phyloP scores from a whole-genome alignment of 2,113 vertebrate genomes.

The Pelusios castaneus region DNA sequence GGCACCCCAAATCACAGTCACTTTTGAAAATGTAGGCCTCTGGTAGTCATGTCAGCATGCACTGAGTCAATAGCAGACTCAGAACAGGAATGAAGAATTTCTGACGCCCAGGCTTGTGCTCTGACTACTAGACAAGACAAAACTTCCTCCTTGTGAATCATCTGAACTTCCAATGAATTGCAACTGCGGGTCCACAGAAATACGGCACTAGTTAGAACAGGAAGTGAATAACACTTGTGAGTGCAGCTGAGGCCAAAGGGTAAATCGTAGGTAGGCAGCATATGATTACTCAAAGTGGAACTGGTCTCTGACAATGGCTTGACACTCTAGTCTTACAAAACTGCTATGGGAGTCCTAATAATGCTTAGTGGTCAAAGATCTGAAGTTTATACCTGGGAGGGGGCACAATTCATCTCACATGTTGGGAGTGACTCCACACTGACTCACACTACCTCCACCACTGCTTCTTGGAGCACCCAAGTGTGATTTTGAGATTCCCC shows the following conservation, averaged over 20 bases:
- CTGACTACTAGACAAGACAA: background rate
- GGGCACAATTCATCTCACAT: background rate
- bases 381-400: background rate
- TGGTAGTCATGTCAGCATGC: background rate
- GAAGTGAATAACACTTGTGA: background rate
- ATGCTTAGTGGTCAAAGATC: background rate
- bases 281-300: background rate
- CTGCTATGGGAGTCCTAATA: background rate
- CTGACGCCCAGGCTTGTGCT: background rate
- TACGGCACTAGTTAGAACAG: background rate
- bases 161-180: background rate
- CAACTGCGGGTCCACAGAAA: background rate
- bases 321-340: background rate
- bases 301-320: background rate
- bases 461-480: background rate
- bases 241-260: background rate
- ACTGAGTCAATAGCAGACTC: background rate
- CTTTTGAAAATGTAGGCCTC: background rate
- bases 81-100: background rate
- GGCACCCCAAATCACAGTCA: background rate
- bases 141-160: background rate
- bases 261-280: background rate
- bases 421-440: background rate
- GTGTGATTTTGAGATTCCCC: background rate
- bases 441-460: background rate